Conservation (phyloP, 2,797 vertebrate genomes). For the Protosalanx chinensis region DNA sequence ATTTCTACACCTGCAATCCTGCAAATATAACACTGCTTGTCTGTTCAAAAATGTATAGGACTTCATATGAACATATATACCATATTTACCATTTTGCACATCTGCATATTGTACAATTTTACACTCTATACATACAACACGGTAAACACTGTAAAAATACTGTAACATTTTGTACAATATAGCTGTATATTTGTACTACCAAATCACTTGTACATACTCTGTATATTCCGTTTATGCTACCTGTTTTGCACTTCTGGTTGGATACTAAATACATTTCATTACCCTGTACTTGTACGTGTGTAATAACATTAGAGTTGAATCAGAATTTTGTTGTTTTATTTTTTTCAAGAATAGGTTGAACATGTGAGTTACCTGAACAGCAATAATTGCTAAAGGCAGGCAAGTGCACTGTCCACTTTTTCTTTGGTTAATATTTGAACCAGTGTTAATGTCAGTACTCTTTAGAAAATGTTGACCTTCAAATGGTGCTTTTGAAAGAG, state of each 20-base stretch:
- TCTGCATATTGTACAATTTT: no score
- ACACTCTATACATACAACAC: no score
- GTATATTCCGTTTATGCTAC: no score
- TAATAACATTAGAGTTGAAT: neutral
- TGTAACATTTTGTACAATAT: no score
- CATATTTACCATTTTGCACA: neutral
- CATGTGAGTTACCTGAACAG: neutral
- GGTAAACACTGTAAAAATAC: no score
- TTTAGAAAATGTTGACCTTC: neutral
- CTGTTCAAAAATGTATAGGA: neutral
- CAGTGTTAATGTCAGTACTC: neutral
- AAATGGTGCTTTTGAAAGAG: neutral
- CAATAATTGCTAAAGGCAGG: neutral
- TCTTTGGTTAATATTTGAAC: slow-evolving; percentile 9
- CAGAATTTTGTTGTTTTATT: neutral
- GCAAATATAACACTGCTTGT: neutral
- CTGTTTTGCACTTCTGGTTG: no score
- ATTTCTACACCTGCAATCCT: neutral
- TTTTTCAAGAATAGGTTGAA: neutral
- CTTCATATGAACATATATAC: no score
- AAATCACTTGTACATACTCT: no score
- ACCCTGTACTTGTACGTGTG: no score
- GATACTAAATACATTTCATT: no score
- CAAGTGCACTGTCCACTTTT: neutral
- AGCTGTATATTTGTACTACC: no score